Conservation (phyloP, 2,113 vertebrate genomes). For the Bufo gargarizans region DNA sequence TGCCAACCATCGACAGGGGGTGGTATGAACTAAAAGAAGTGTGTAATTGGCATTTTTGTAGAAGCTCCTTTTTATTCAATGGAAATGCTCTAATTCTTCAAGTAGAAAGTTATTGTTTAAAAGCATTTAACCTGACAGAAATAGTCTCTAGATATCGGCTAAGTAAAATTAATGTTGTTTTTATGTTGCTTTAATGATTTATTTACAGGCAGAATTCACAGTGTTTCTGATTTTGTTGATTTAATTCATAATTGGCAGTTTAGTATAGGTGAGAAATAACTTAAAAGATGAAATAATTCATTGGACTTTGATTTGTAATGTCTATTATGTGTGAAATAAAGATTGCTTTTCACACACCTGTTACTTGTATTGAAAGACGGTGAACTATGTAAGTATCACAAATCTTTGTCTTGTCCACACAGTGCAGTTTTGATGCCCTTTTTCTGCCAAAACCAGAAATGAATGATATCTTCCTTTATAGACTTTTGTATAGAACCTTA, state of each 20-base stretch:
- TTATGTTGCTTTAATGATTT: neutral
- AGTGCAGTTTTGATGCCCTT: neutral
- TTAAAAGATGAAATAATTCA: conserved; percentile 4
- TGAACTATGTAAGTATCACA: neutral
- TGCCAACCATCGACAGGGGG: neutral
- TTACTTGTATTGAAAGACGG: neutral
- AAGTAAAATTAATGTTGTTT: neutral
- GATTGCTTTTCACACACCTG: neutral
- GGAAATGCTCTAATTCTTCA: neutral
- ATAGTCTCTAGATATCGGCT: neutral
- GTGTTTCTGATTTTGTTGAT: neutral
- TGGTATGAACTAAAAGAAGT: neutral
- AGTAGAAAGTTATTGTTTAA: neutral
- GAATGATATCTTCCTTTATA: neutral
- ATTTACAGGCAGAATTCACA: neutral
- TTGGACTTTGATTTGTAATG: neutral
- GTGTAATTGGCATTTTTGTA: neutral
- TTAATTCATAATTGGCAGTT: neutral
- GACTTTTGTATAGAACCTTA: too few relatives aligned
- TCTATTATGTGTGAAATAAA: neutral
- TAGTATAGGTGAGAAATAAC: neutral
- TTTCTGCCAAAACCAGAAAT: neutral
- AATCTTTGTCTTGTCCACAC: neutral
- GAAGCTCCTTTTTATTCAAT: neutral
- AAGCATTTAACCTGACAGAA: neutral